These are phyloP conservation scores for Carassius auratus DNA, from an alignment of 2,113 vertebrate genomes.

Conservation along the genomic window DNA sequence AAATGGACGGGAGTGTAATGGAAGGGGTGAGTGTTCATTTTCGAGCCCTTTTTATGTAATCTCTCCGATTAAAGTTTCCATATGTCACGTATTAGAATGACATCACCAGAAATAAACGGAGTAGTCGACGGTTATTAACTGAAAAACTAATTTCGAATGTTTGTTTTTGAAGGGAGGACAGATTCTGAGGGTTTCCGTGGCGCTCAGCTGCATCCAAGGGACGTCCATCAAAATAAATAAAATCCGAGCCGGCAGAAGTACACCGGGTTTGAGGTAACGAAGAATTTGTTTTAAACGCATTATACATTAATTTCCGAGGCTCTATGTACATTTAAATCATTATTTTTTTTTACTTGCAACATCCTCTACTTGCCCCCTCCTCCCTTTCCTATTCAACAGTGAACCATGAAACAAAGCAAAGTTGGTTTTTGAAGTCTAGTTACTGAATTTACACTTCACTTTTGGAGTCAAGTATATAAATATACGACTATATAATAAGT, in stretches of 20 bases:
- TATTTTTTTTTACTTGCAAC: neutral
- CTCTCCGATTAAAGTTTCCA: neutral
- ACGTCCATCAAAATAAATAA: constrained; percentile 82
- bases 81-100: neutral
- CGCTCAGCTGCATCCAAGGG: constrained; percentile 88
- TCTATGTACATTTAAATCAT: neutral
- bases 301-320: neutral
- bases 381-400: constrained; percentile 30
- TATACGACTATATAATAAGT: neutral
- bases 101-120: neutral
- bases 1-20: constrained; percentile 92
- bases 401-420: constrained; percentile 60
- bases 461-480: neutral
- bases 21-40: constrained; percentile 85
- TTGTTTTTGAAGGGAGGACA: constrained; percentile 85
- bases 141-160: neutral
- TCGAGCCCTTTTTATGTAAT: neutral
- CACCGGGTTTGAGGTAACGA: constrained; percentile 89
- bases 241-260: constrained; percentile 91
- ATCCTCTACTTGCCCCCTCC: neutral
- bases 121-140: neutral
- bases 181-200: constrained; percentile 87
- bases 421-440: constrained; percentile 31
- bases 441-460: neutral
- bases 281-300: neutral